A percentile compares a stretch with the other conserved stretches of the same genome.
These are phyloP conservation scores for Himalopsyche phryganea DNA, from an alignment of 1,140 invertebrate genomes.

Conservation along the genomic window DNA sequence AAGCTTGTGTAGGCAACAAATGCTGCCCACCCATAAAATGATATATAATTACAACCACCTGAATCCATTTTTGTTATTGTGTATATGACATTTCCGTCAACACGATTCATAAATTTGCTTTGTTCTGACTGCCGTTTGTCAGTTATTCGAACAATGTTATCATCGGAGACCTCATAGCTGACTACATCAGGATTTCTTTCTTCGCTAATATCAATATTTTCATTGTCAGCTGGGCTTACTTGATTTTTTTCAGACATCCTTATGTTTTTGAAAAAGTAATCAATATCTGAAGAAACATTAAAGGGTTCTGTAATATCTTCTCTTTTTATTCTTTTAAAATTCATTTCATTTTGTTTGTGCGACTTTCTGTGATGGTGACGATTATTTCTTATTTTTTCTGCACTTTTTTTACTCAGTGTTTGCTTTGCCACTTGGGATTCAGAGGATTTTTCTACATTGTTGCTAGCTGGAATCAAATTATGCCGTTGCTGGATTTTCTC, in stretches of 20 bases:
- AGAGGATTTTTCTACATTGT: not conserved
- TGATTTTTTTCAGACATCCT: conserved; percentile 5
- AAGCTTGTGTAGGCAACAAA: conserved; percentile 49
- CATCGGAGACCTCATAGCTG: not conserved
- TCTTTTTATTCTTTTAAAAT: not conserved
- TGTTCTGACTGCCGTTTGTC: not conserved
- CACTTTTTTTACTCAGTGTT: not conserved
- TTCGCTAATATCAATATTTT: not conserved
- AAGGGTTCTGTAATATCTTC: not conserved
- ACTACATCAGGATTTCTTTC: not conserved
- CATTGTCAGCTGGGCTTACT: not conserved
- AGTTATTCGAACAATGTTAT: conserved; percentile 1
- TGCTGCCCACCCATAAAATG: conserved; percentile 52
- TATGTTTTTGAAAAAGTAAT: conserved; percentile 10
- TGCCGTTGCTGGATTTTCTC: conserved; percentile 7
- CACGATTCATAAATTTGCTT: not conserved
- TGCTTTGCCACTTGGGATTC: not conserved
- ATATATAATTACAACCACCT: conserved; percentile 42
- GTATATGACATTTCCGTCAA: conserved; percentile 16
- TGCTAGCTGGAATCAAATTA: not conserved
- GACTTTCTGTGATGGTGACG: not conserved
- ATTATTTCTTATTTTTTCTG: not conserved
- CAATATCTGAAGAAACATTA: conserved; percentile 4
- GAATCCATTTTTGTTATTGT: conserved; percentile 24
- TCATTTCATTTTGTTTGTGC: not conserved